Evolutionary conservation across 2,888 invertebrate genomes (phyloP).

Genomic region (Slavum lentiscoides): DNA sequence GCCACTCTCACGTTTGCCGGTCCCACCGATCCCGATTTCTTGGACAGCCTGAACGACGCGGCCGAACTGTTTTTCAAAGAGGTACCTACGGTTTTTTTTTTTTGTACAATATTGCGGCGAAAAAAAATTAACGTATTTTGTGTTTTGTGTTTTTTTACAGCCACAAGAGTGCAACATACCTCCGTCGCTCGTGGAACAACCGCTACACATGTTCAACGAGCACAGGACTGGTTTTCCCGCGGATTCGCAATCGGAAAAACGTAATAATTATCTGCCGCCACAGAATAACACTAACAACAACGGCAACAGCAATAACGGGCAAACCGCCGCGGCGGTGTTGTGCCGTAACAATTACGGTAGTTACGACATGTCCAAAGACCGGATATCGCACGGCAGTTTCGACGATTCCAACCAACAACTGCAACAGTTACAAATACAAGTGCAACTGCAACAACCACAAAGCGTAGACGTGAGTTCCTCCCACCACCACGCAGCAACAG

Average conservation of each 20-base stretch:
- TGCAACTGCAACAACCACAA: slow-evolving; percentile 68
- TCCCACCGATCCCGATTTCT: slow-evolving; percentile 71
- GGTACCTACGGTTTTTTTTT: slow-evolving; percentile 54
- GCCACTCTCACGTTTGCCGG: slow-evolving; percentile 79
- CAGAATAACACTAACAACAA: slow-evolving; percentile 72
- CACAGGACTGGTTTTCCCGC: slow-evolving; percentile 34
- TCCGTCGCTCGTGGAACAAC: slow-evolving; percentile 38
- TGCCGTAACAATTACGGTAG: slow-evolving; percentile 53
- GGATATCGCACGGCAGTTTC: slow-evolving; percentile 61
- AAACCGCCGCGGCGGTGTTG: slow-evolving; percentile 14
- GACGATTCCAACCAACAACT: slow-evolving; percentile 65
- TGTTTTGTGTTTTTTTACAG: slow-evolving; percentile 45
- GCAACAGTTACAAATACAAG: slow-evolving; percentile 72
- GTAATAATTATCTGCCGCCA: slow-evolving; percentile 63
- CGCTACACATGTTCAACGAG: slow-evolving; percentile 42
- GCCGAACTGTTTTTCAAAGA: slow-evolving; percentile 75
- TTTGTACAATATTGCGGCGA: too few species aligned
- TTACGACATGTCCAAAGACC: slow-evolving; percentile 62
- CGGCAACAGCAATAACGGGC: slow-evolving; percentile 67
- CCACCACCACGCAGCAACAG: too few species aligned
- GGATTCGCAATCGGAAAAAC: slow-evolving; percentile 44
- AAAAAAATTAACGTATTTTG: too few species aligned
- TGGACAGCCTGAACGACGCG: slow-evolving; percentile 78
- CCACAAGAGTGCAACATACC: slow-evolving; percentile 56
- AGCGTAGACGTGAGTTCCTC: slow-evolving; percentile 50